Percentiles rank a stretch among this genome's conserved stretches.
phyloP scores from a whole-genome alignment of 2,113 vertebrate genomes.

The Scortum barcoo region DNA sequence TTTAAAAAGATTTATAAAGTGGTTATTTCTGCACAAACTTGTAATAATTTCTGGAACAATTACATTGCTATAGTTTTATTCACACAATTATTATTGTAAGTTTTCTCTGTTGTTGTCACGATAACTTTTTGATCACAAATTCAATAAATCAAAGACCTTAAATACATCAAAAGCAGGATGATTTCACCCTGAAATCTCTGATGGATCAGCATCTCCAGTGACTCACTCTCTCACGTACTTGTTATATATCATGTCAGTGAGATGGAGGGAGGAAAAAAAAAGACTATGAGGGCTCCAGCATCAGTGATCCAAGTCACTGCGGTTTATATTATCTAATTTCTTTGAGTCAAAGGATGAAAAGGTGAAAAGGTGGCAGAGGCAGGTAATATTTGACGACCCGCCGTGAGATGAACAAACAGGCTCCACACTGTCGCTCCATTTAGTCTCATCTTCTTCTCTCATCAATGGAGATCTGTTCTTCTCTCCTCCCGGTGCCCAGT shows the following conservation, averaged over 20 bases:
- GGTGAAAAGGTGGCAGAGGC: slow-evolving; percentile 53
- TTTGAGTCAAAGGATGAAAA: slow-evolving; percentile 68
- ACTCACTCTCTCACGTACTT: slow-evolving; percentile 55
- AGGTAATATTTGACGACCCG: slow-evolving; percentile 71
- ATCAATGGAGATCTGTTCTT: slow-evolving; percentile 66
- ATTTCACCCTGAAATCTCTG: slow-evolving; percentile 7
- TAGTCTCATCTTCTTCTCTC: slow-evolving; percentile 27
- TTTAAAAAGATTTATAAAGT: neutral
- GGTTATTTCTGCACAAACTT: neutral
- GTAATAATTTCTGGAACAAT: too few species aligned
- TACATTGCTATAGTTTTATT: too few species aligned
- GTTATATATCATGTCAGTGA: slow-evolving; percentile 72
- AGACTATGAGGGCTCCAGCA: slow-evolving; percentile 1
- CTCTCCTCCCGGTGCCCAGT: neutral
- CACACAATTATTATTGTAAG: too few species aligned
- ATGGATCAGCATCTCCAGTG: slow-evolving; percentile 29
- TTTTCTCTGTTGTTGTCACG: neutral
- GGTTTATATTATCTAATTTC: slow-evolving; percentile 58
- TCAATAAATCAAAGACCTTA: neutral
- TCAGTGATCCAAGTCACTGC: slow-evolving; percentile 26
- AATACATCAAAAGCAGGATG: neutral
- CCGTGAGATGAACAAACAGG: slow-evolving; percentile 53
- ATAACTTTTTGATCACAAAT: neutral
- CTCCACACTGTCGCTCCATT: slow-evolving; percentile 29
- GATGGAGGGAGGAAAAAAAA: slow-evolving; percentile 16